Evolutionary conservation across 2,888 invertebrate species (phyloP), one percentile per base, ranked within the genome.

Genomic region (Lucinisca nassula): DNA sequence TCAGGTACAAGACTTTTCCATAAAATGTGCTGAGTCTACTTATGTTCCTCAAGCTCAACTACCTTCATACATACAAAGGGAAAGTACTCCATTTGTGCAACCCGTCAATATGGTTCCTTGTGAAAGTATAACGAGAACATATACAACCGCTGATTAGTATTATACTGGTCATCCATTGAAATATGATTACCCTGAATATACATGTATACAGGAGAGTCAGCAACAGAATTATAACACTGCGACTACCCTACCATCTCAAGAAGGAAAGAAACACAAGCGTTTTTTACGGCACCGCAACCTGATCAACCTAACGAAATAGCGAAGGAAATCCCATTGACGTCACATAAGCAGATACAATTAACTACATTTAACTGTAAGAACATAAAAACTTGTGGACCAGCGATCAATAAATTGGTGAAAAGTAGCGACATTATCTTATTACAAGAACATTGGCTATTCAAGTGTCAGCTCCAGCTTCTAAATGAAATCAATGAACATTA

Each of bases 361-460:
- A n/a, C 55, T 14, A 55, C 78, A 0, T 78, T 24, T 24, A 78
- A 78, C 61, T 78, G 78, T 30, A 78, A 78, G 37, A 78, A 78
- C 27, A 61, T 78, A 30, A 35, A 27, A 8, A 67, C 80, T 14
- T 51, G 80, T 74, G 80, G 80, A n/a, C 38, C 58, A 35, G 21
- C 35, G 32, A 38, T 80, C 21, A 37, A 80, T 24, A 38, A 80
- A 21, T 24, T 80, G 32, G 21, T 72, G 17, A 30, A 35, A 45
- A 35, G 14, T 38, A 27, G n/a, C 38, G 74, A 81, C 38, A 82
- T 82, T 49, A 76, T 82, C 37, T 37, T 74, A 27, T 6, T 82
- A n/a, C 82, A 82, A 32, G 67, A 82, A 49, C 82, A 82, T 45
- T 82, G 75, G 75, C 38, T 75, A 24, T 76, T 61, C 49, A 24